Base-by-base conservation (phyloP, 2,797 vertebrate species). In the Anguilla anguilla region DNA sequence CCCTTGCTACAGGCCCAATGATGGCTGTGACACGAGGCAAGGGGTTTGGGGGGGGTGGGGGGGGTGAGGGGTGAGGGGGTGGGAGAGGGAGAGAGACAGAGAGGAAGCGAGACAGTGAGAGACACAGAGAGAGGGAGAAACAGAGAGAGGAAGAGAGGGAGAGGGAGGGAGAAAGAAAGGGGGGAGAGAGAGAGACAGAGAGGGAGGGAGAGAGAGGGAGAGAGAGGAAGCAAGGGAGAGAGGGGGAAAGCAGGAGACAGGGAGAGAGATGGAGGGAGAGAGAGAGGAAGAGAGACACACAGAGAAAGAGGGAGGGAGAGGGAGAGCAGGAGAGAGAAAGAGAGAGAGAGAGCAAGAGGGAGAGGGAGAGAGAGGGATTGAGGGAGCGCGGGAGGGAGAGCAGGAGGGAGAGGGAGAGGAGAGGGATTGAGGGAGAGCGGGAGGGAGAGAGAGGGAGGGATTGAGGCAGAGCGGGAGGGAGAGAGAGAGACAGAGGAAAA, bases 331-430 rank as follows among this genome's bases (percentile, higher is more conserved):
- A 57, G 67, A 28, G 87, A 53, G 46, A 79, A 85, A 86, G 85
- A 64, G 82, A 72, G 87, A 61, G 53, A 28, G 82, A 84, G 69
- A 43, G 86, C 17, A 84, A 43, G 31, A 6, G 55, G 13, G 55
- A 55, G 53, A 13, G 53, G 53, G 49, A 51, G 49, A 51, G 49
- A 77, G 43, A 35, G 2, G 0, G 79, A 51, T 7, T 0, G 57
- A 64, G 35, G 87, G 61, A 39, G 83, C 85, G n/a, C n/a, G 86
- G 85, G 81, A 74, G 77, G 87, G 83, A 49, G 85, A 22, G n/a
- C n/a, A n/a, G 28, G 55, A 64, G 53, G 49, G 72, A 81, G 69
- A 49, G 85, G 28, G 86, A 49, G 22, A 10, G 13, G 53, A 55
- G 10, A 0, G 53, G 49, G 3, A 55, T 2, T 2, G 53, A 55